Evolutionary conservation across 2,113 vertebrate species (phyloP).

Genomic region (Benitochromis conjunctus): DNA sequence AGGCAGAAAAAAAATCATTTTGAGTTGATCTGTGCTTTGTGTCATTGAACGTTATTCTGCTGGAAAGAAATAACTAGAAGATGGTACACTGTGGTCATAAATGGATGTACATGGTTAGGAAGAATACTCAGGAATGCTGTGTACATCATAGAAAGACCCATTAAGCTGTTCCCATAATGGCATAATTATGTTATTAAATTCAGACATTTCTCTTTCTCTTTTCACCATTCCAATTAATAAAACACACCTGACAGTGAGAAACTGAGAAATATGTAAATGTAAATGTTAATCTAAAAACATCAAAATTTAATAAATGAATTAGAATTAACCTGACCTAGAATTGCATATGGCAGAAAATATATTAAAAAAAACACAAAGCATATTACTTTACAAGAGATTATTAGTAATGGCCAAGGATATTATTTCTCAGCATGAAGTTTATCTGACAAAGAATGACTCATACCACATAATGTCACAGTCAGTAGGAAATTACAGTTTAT

Average conservation of each 20-base stretch:
- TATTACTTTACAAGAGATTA: neutral
- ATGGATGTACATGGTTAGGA: neutral
- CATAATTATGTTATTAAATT: neutral
- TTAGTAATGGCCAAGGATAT: neutral
- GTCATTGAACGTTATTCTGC: neutral
- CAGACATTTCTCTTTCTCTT: neutral
- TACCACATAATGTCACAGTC: neutral
- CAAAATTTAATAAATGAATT: neutral
- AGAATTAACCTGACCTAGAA: neutral
- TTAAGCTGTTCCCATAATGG: neutral
- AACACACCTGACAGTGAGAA: neutral
- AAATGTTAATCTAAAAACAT: neutral
- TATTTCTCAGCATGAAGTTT: neutral
- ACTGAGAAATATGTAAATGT: neutral
- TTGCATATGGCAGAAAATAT: neutral
- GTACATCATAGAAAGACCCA: neutral
- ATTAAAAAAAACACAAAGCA: neutral
- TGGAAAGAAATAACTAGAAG: neutral
- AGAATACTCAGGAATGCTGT: neutral
- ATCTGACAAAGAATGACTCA: neutral
- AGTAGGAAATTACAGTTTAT: neutral
- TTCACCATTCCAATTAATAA: neutral
- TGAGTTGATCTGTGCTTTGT: neutral
- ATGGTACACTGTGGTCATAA: neutral
- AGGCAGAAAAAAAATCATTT: neutral